Evolutionary conservation across 2,797 vertebrate species (phyloP).

Genomic region (Halcyon leucocephala): DNA sequence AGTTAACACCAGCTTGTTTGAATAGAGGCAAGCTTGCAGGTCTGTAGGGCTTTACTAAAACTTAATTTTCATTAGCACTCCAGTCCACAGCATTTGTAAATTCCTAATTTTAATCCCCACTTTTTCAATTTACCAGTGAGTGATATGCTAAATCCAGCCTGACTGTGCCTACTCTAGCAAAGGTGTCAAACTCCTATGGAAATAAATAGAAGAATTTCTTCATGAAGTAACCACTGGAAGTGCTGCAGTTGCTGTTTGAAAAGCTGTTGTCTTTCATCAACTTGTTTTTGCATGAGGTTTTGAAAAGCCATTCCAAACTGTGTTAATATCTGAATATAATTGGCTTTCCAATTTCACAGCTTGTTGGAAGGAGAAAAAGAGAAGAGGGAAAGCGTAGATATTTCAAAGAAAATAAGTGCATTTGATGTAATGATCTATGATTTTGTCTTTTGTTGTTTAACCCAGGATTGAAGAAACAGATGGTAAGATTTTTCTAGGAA

Average conservation of each 20-base stretch:
- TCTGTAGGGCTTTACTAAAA: slow-evolving; percentile 10
- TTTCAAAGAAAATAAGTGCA: slow-evolving; percentile 77
- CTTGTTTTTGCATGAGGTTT: slow-evolving; percentile 43
- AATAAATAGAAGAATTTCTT: slow-evolving; percentile 20
- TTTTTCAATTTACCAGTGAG: background rate
- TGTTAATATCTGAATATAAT: slow-evolving; percentile 72
- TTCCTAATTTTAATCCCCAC: background rate
- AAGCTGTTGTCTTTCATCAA: slow-evolving; percentile 58
- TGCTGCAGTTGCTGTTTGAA: background rate
- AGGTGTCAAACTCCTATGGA: background rate
- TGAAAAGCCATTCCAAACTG: slow-evolving; percentile 52
- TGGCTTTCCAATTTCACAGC: slow-evolving; percentile 68
- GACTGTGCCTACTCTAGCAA: background rate
- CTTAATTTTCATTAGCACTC: background rate
- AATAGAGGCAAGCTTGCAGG: background rate
- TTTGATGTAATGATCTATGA: slow-evolving; percentile 75
- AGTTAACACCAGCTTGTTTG: slow-evolving; percentile 8
- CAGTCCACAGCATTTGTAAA: background rate
- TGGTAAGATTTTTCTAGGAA: slow-evolving; percentile 84
- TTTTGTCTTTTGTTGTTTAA: slow-evolving; percentile 78
- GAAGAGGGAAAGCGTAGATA: background rate
- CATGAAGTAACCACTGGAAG: background rate
- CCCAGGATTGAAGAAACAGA: slow-evolving; percentile 81
- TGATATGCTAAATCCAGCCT: background rate
- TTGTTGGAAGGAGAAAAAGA: slow-evolving; percentile 58